These are phyloP conservation scores for Chlorospingus flavigularis DNA, from an alignment of 2,797 vertebrate genomes.

Conservation along the genomic window DNA sequence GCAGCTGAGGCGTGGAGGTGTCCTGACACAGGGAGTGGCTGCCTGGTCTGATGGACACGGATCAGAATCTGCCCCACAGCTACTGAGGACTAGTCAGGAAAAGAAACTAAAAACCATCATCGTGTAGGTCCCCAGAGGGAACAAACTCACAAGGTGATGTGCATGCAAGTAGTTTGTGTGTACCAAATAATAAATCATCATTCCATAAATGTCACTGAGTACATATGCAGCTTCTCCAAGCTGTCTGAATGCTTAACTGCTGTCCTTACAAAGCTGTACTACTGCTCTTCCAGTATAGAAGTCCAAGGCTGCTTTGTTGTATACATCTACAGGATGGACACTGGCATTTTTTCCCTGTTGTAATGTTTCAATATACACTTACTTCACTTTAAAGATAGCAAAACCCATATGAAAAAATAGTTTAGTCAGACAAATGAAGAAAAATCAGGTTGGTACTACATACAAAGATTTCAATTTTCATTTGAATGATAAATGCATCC, in stretches of 20 bases:
- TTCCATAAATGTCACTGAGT: not conserved
- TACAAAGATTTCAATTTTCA: not conserved
- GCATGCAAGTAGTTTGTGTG: not conserved
- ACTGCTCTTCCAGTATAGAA: not conserved
- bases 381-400: not conserved
- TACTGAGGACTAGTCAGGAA: not conserved
- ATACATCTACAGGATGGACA: too few relatives aligned
- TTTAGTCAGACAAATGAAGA: not conserved
- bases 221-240: not conserved
- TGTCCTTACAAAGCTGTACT: not conserved
- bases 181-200: not conserved
- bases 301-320: not conserved
- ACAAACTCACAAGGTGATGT: not conserved
- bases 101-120: not conserved
- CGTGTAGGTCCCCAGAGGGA: rapidly evolving
- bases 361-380: not conserved
- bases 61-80: not conserved
- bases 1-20: not conserved
- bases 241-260: not conserved
- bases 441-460: not conserved
- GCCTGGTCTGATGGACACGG: not conserved
- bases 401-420: not conserved
- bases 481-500: not conserved
- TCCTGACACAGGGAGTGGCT: not conserved
- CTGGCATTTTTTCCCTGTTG: not conserved